Base-by-base conservation (phyloP, 1,140 invertebrate species). In the Diachasmimorpha longicaudata region DNA sequence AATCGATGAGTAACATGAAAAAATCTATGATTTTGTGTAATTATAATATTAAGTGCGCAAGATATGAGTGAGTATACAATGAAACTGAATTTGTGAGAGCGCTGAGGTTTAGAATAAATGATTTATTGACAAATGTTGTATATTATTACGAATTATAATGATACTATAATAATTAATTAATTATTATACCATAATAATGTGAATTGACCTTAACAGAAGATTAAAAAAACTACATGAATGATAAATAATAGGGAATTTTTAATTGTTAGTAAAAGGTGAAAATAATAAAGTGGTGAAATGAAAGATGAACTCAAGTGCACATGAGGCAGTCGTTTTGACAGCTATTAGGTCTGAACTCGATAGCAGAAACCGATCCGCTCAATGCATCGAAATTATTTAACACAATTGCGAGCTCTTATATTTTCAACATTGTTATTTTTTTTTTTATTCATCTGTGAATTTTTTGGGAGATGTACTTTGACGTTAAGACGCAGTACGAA, bases 121-220 rank as follows among this genome's bases (percentile, higher is more conserved):
- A 87, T 87, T 82, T 88, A 89, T 88, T 88, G 85, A 89, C 79
- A 89, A 88, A 89, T 87, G 87, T 89, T 89, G 87, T 89, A 88
- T 89, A 89, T 89, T 89, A 89, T 87, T 88, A 89, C 81, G 86
- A 86, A 88, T 87, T 89, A 87, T 89, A 89, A 87, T 88, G 86
- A 88, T 81, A 87, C 85, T 87, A 88, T 89, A 87, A 88, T 87
- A 89, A 89, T 87, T 84, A 85, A 84, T 82, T 85, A 84, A 87
- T 87, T 87, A 87, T 88, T 87, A 87, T 87, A 87, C 86, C 83
- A 86, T 83, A 82, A 86, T 88, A 87, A 87, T 87, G 86, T 85
- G 87, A 89, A 88, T 88, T 88, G 85, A 87, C 87, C 87, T 87
- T 86, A 86, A 87, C 85, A 77, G 78, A 85, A 81, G 82, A 31